Evolutionary conservation across 1,140 invertebrate species (phyloP), one percentile per base, ranked within the genome.

Genomic region (Physella acuta): DNA sequence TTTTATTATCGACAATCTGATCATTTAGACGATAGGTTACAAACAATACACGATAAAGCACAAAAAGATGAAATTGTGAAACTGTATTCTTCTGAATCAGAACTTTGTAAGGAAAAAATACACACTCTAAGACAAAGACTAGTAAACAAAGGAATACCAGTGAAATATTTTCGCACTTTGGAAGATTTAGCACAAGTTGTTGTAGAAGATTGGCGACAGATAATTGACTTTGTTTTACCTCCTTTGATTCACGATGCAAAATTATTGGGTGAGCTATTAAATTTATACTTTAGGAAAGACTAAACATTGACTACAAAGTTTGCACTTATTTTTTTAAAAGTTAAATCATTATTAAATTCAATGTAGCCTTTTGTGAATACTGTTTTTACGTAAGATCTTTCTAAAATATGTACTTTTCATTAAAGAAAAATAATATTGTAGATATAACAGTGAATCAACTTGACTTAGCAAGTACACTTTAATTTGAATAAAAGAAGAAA

Each of bases 1-100:
- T 81, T 84, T 55, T 85, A 85, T 72, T 83, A 80, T 70, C 71
- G 83, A 26, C 81, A 82, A 68, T 75, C 76, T 16, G 82, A 85
- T 51, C 82, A 84, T 55, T 69, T 82, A 0, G 81, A 84, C 26
- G 59, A 76, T 8, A 77, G 79, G 60, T 34, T 56, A n/a, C 20
- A 16, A 5, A 39, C 1, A 36, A 26, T 49, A 24, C 14, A 8
- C 14, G 52, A 34, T 16, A 4, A 2, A 8, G 8, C n/a, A 52
- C 37, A 63, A 3, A 33, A 26, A 56, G 31, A 39, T 16, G 24
- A 61, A 1, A 26, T 52, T 37, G 26, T 56, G 31, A 55, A 31
- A 1, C 24, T 30, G 68, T 28, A 75, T 74, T 73, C 61, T 20
- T 59, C 78, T 24, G 77, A 82, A 49, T 78, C 65, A 63, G 81